phyloP scores from a whole-genome alignment of 2,113 vertebrate species.

The Aix galericulata region DNA sequence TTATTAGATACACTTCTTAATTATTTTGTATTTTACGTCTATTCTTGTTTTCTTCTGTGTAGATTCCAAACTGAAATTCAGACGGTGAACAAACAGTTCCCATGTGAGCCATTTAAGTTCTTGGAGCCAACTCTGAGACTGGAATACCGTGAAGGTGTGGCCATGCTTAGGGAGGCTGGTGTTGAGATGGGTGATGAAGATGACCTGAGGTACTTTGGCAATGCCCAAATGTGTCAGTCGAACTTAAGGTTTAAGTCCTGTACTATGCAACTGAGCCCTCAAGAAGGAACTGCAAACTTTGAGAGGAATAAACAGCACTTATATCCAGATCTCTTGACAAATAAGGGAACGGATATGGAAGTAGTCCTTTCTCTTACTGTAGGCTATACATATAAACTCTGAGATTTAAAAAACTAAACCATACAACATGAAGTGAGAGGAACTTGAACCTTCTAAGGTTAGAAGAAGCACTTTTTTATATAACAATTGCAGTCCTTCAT shows the following conservation, averaged over 20 bases:
- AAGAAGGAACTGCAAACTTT: neutral
- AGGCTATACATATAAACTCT: neutral
- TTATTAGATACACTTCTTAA: neutral
- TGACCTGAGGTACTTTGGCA: slow-evolving; percentile 88
- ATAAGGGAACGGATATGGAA: neutral
- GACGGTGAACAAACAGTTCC: slow-evolving; percentile 91
- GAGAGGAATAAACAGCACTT: neutral
- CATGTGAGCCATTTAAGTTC: slow-evolving; percentile 96
- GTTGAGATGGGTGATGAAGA: slow-evolving; percentile 98
- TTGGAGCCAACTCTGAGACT: slow-evolving; percentile 95
- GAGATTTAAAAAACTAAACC: neutral
- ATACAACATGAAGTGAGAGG: neutral
- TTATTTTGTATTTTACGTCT: neutral
- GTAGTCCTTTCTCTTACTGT: neutral
- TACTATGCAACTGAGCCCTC: neutral
- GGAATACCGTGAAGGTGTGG: slow-evolving; percentile 90
- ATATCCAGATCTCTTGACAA: neutral
- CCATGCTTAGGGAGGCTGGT: slow-evolving; percentile 92
- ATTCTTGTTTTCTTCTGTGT: neutral
- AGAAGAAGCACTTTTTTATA: neutral
- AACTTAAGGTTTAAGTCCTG: neutral
- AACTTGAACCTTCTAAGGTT: neutral
- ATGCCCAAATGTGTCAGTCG: neutral
- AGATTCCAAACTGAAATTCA: slow-evolving; percentile 98
- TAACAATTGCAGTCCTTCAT: neutral